These are phyloP conservation scores for Chesias legatella DNA, from an alignment of 2,888 invertebrate genomes.

Conservation along the genomic window DNA sequence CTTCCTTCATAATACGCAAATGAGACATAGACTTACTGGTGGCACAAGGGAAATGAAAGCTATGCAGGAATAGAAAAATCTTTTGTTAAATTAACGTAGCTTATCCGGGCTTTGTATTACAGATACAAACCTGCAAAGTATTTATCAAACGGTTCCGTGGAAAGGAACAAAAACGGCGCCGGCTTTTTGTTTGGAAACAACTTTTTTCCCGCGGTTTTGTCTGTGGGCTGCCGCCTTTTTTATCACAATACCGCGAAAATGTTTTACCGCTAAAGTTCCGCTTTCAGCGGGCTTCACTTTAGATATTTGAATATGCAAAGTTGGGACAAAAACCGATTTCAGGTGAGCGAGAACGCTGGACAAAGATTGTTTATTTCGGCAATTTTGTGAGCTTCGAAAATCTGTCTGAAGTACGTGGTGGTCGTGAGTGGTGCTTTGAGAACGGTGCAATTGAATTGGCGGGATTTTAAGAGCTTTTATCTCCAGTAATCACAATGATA, in stretches of 20 bases:
- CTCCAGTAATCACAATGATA: too few species aligned
- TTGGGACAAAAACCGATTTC: slow-evolving; percentile 32
- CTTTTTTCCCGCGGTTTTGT: slow-evolving; percentile 45
- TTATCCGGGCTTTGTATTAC: slow-evolving; percentile 1
- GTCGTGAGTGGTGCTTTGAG: too few species aligned
- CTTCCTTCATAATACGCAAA: too few species aligned
- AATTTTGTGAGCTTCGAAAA: slow-evolving; percentile 15
- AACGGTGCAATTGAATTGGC: too few species aligned
- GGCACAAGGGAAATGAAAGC: too few species aligned
- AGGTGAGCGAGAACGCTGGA: slow-evolving; percentile 28
- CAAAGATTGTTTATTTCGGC: slow-evolving; percentile 26
- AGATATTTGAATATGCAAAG: slow-evolving; percentile 42
- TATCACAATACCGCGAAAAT: slow-evolving; percentile 32
- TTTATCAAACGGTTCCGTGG: slow-evolving; percentile 33
- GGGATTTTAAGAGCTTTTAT: too few species aligned
- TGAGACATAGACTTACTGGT: too few species aligned
- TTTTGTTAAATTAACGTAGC: slow-evolving; percentile 9
- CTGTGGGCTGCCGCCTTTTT: slow-evolving; percentile 33
- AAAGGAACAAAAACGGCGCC: slow-evolving; percentile 37
- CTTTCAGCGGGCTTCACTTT: slow-evolving; percentile 28
- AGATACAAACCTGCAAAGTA: slow-evolving; percentile 25
- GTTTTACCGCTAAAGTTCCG: slow-evolving; percentile 48
- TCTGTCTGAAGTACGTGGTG: neutral
- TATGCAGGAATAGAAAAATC: slow-evolving; percentile 1
- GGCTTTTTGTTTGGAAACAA: slow-evolving; percentile 42